Conservation (phyloP, 2,888 invertebrate species). For the Limenitis camilla region DNA sequence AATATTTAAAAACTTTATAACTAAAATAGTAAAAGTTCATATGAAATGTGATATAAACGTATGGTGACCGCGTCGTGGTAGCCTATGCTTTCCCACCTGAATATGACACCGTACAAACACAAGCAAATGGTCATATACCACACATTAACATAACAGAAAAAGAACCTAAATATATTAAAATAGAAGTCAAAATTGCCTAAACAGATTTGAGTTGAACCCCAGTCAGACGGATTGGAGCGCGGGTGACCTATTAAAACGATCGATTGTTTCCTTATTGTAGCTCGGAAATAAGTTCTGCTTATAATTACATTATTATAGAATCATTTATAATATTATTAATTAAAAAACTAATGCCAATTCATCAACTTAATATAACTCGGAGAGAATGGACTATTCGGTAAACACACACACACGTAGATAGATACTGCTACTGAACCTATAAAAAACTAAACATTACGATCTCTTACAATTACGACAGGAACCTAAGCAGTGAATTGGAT, state of each 20-base stretch:
- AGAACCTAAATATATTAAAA: conserved; percentile 39
- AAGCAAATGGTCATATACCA: conserved; percentile 46
- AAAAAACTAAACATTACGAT: too few species aligned
- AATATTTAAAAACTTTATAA: too few species aligned
- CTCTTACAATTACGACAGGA: too few species aligned
- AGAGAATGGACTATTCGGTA: too few species aligned
- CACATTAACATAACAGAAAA: conserved; percentile 35
- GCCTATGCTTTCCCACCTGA: conserved; percentile 72
- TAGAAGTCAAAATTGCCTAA: conserved; percentile 53
- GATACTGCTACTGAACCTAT: too few species aligned
- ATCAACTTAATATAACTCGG: too few species aligned
- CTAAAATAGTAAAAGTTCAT: too few species aligned
- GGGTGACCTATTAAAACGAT: conserved; percentile 74
- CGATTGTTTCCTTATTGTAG: conserved; percentile 73
- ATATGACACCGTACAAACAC: conserved; percentile 58
- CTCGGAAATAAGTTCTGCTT: conserved; percentile 44
- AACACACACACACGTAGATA: too few species aligned
- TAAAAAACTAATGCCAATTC: too few species aligned
- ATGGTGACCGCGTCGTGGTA: conserved; percentile 68
- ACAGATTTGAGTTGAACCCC: conserved; percentile 39
- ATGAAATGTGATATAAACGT: conserved; percentile 65
- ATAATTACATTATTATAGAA: conserved; percentile 36
- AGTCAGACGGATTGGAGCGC: conserved; percentile 64
- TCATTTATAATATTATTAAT: neutral
- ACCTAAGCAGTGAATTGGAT: too few species aligned